Base-by-base conservation (phyloP, 2,888 invertebrate genomes). In the Catocala nupta region DNA sequence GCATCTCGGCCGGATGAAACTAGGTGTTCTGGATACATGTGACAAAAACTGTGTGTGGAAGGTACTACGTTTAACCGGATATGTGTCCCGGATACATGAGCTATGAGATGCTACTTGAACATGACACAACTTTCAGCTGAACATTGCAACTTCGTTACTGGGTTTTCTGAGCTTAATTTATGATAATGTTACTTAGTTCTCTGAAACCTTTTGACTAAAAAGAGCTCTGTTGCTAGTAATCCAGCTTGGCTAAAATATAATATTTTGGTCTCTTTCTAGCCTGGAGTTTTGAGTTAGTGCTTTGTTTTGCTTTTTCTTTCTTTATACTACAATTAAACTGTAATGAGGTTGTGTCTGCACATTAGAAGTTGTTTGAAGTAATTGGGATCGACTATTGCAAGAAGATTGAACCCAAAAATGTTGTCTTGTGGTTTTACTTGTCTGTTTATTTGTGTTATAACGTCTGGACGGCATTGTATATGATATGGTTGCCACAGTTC, bases 1-100 rank as follows among this genome's bases (percentile, higher is more conserved):
- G 55, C 70, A 65, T 70, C 78, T 70, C 65, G 71, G 74, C 63
- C 70, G 73, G 65, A 75, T 75, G 74, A 74, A 78, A 78, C 76
- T 75, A 80, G 80, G 78, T 75, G 78, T 70, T 75, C 76, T 66
- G 73, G 59, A 78, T 75, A 68, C 65, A 66, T 57, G 76, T 68
- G 65, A 70, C 73, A 75, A 77, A 75, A 80, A 71, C 70, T 56
- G 45, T n/a, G 66, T 60, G 55, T 66, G 59, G 43, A 55, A 62
- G 48, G 48, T 51, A 58, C 66, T 74, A 65, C 65, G 63, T 67
- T 69, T 67, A 65, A 54, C 69, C 75, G 65, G 65, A 60, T 64
- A 65, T 64, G 62, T 71, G 75, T 64, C 73, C 78, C 70, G 71
- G 73, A 78, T 78, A 75, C 78, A 75, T 77, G 66, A 71, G 65